A percentile compares a stretch with the other conserved stretches of the same genome.
Evolutionary conservation across 2,113 vertebrate species (phyloP).

Genomic region (Pachyramphus minor): DNA sequence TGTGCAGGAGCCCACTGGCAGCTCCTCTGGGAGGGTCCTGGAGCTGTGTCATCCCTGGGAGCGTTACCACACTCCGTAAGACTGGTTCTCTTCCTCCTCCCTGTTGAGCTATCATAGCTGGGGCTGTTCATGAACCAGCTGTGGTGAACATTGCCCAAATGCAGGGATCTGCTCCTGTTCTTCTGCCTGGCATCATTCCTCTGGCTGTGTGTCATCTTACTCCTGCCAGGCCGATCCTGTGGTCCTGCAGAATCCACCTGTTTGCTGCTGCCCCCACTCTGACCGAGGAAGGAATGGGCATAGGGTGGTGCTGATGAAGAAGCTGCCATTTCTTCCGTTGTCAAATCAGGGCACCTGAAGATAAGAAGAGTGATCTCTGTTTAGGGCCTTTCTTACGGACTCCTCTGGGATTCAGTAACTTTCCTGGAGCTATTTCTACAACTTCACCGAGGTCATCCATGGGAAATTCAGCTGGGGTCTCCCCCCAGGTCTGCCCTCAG

Average conservation of each 20-base stretch:
- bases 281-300: not conserved
- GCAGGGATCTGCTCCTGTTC: not conserved
- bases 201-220: not conserved
- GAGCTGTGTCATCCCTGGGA: not conserved
- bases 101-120: rapidly evolving
- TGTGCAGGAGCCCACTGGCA: not conserved
- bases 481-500: too few species aligned
- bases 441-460: constrained; percentile 51
- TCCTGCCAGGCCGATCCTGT: not conserved
- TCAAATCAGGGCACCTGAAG: not conserved
- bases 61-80: not conserved
- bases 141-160: rapidly evolving
- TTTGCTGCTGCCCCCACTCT: not conserved
- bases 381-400: not conserved
- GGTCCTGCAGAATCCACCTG: not conserved
- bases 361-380: not conserved
- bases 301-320: not conserved
- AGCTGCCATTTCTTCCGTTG: not conserved
- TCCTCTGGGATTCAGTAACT: constrained; percentile 26
- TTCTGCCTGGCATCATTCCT: not conserved
- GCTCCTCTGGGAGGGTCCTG: not conserved
- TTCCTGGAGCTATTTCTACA: constrained; percentile 1
- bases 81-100: not conserved
- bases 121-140: rapidly evolving
- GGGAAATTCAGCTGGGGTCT: not conserved